These are phyloP conservation scores for Aspiorhynchus laticeps DNA, from an alignment of 2,113 vertebrate genomes.

Conservation along the genomic window DNA sequence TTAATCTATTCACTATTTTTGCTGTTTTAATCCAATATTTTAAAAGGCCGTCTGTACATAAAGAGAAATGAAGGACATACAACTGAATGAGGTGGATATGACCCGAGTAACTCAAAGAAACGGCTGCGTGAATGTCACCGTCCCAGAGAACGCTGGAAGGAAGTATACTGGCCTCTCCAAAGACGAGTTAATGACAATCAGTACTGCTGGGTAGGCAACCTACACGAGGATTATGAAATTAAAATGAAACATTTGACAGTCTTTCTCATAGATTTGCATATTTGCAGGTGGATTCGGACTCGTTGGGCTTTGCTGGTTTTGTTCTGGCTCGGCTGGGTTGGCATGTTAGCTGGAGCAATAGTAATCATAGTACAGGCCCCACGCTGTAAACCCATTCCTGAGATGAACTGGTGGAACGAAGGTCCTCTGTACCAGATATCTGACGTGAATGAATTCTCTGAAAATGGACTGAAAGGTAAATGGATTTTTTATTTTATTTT, in stretches of 20 bases:
- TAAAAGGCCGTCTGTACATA: conserved; percentile 24
- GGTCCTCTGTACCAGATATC: conserved; percentile 83
- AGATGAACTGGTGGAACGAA: conserved; percentile 85
- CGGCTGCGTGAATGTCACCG: conserved; percentile 81
- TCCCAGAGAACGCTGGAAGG: conserved; percentile 61
- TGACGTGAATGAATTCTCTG: conserved; percentile 71
- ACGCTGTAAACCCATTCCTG: conserved; percentile 83
- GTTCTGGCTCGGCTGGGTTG: conserved; percentile 91
- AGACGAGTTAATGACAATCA: conserved; percentile 86
- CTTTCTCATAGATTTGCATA: background rate
- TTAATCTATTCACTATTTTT: background rate
- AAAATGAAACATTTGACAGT: background rate
- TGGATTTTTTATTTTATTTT: background rate
- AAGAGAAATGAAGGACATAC: conserved; percentile 86
- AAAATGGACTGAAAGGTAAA: conserved; percentile 71
- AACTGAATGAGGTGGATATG: conserved; percentile 88
- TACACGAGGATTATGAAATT: background rate
- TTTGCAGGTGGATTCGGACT: conserved; percentile 80
- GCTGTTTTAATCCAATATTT: background rate
- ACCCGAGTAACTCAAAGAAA: conserved; percentile 79
- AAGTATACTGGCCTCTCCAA: conserved; percentile 88
- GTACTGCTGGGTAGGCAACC: conserved; percentile 76
- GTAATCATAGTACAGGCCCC: conserved; percentile 89
- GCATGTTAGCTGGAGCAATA: conserved; percentile 89
- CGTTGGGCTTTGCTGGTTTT: conserved; percentile 84